A percentile compares a stretch with the other conserved stretches of the same genome.
phyloP scores from a whole-genome alignment of 2,888 invertebrate genomes.

The Ephialtes manifestator region DNA sequence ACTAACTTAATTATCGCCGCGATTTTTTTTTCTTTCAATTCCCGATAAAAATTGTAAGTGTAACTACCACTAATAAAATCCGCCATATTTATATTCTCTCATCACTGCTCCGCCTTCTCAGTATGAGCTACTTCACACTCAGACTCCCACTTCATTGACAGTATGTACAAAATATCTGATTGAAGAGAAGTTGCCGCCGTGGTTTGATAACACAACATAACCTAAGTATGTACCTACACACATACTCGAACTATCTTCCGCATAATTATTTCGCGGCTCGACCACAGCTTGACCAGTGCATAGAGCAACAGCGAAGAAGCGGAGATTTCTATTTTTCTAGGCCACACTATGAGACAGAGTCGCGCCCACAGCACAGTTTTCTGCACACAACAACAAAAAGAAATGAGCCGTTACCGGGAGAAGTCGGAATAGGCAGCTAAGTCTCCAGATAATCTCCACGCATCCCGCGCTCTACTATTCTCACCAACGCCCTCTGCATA shows the following conservation, averaged over 20 bases:
- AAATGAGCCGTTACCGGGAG: constrained; percentile 54
- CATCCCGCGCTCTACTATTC: constrained; percentile 44
- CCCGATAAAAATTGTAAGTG: no score
- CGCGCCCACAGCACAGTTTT: not conserved
- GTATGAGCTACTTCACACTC: not conserved
- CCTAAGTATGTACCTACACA: constrained; percentile 78
- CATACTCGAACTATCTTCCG: constrained; percentile 80
- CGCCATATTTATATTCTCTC: not conserved
- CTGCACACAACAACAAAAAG: constrained; percentile 27
- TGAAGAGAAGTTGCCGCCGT: not conserved
- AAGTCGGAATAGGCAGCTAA: constrained; percentile 38
- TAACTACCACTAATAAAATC: not conserved
- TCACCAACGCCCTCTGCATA: constrained; percentile 17
- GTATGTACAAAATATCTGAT: constrained; percentile 47
- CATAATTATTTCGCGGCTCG: constrained; percentile 73
- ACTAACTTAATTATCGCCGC: no score
- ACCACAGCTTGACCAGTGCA: not conserved
- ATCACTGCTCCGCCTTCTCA: not conserved
- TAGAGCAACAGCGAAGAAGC: not conserved
- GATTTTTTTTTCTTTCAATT: no score
- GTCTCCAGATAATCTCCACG: constrained; percentile 65
- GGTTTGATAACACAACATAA: constrained; percentile 71
- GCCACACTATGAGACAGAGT: constrained; percentile 6
- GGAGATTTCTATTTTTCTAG: constrained; percentile 18
- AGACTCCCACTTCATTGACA: constrained; percentile 14